Conservation (phyloP, 2,113 vertebrate genomes). For the Toxotes jaculatrix region DNA sequence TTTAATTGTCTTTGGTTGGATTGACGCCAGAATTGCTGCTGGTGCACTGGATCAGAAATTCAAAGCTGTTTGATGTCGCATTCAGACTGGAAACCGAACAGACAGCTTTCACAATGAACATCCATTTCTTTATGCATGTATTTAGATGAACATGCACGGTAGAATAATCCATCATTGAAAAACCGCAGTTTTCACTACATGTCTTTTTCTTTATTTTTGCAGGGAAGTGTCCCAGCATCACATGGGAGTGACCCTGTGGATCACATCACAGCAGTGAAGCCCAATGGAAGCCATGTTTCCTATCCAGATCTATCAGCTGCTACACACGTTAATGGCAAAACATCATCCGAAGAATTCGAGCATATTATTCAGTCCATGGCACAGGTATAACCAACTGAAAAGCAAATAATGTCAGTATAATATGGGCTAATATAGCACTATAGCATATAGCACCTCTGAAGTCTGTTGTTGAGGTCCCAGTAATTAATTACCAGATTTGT, state of each 20-base stretch:
- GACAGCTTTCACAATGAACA: not conserved
- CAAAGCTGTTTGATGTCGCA: not conserved
- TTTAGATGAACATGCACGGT: not conserved
- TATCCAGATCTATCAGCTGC: conserved; percentile 75
- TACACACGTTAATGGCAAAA: conserved; percentile 84
- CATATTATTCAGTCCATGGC: conserved; percentile 91
- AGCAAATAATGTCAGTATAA: not conserved
- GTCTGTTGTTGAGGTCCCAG: not conserved
- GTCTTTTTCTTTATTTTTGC: conserved; percentile 1
- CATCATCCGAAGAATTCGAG: conserved; percentile 88
- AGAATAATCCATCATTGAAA: not conserved
- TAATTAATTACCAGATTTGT: not conserved
- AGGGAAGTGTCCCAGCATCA: conserved; percentile 61
- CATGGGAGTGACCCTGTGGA: conserved; percentile 78
- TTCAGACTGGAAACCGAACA: conserved; percentile 2
- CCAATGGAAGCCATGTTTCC: conserved; percentile 85
- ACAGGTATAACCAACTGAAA: conserved; percentile 83
- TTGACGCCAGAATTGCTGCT: conserved; percentile 9
- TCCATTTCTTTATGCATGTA: not conserved
- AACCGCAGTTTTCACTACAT: not conserved
- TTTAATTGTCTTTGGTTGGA: conserved; percentile 37
- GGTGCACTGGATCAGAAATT: conserved; percentile 7
- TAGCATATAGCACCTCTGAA: not conserved
- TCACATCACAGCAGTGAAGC: conserved; percentile 79
- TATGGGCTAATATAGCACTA: not conserved